These are phyloP conservation scores for Cerceris ruficornis DNA, from an alignment of 2,888 invertebrate genomes.

Conservation along the genomic window DNA sequence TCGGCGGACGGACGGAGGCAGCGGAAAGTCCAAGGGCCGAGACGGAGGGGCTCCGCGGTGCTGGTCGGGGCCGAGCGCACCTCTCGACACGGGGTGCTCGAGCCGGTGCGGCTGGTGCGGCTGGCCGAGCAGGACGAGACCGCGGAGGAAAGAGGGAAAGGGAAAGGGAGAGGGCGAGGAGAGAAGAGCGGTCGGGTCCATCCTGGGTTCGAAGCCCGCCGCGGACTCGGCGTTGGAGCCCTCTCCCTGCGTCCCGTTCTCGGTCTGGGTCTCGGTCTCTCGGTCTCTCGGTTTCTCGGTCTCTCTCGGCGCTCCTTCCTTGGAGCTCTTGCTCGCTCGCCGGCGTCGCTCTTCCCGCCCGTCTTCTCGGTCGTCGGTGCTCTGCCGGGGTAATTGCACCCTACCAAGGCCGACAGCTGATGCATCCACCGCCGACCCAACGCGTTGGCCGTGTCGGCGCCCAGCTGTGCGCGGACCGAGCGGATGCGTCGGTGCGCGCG, in stretches of 20 bases:
- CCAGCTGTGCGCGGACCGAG: constrained; percentile 49
- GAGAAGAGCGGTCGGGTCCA: constrained; percentile 59
- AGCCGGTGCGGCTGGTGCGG: constrained; percentile 13
- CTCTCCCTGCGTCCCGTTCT: constrained; percentile 17
- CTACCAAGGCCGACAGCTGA: constrained; percentile 82
- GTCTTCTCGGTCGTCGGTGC: constrained; percentile 63
- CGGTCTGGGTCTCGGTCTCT: constrained; percentile 18
- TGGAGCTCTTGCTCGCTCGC: neutral
- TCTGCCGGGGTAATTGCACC: constrained; percentile 80
- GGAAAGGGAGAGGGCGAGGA: constrained; percentile 20
- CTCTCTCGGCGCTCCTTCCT: constrained; percentile 7
- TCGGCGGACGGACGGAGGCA: too few species aligned
- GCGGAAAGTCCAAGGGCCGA: too few species aligned
- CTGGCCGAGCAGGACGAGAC: constrained; percentile 3
- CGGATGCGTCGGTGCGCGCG: constrained; percentile 36
- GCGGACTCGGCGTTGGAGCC: constrained; percentile 39
- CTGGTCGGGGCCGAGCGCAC: constrained; percentile 20
- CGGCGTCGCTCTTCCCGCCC: constrained; percentile 48
- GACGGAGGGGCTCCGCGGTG: neutral
- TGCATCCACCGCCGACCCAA: constrained; percentile 74
- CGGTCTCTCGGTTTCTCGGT: constrained; percentile 15
- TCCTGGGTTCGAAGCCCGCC: constrained; percentile 68
- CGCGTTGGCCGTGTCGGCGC: constrained; percentile 36
- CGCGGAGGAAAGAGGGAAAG: constrained; percentile 8
- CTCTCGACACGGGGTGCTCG: constrained; percentile 29